Evolutionary conservation across 2,888 invertebrate species (phyloP).

Genomic region (Agrotis ipsilon): DNA sequence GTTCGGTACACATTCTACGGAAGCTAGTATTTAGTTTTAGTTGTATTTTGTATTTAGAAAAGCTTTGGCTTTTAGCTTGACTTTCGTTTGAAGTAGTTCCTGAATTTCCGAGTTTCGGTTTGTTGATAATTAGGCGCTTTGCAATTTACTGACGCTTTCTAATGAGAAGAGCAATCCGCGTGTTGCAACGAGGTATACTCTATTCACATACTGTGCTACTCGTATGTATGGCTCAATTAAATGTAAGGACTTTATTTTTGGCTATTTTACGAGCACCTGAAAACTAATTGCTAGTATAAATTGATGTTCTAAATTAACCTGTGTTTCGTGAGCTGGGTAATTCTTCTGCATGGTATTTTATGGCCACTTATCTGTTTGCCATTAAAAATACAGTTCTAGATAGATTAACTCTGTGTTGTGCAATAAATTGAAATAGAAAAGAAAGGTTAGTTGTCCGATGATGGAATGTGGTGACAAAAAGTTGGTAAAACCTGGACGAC

Average conservation of each 20-base stretch:
- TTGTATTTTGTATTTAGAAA: constrained; percentile 32
- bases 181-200: constrained; percentile 5
- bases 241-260: not conserved
- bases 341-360: not conserved
- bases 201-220: not conserved
- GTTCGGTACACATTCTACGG: constrained; percentile 20
- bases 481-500: no score
- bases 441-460: no score
- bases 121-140: constrained; percentile 53
- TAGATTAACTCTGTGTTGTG: no score
- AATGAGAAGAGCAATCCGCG: constrained; percentile 28
- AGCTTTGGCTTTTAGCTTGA: constrained; percentile 33
- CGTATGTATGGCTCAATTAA: not conserved
- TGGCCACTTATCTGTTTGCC: not conserved
- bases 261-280: not conserved
- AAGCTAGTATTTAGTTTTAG: constrained; percentile 41
- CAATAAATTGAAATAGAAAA: no score
- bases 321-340: no score
- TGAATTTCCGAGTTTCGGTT: constrained; percentile 37
- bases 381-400: not conserved
- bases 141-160: constrained; percentile 30
- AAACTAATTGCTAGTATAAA: not conserved
- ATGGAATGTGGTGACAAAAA: no score
- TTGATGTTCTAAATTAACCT: not conserved
- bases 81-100: constrained; percentile 31